phyloP scores from a whole-genome alignment of 2,113 vertebrate species.

The Muntiacus reevesi region DNA sequence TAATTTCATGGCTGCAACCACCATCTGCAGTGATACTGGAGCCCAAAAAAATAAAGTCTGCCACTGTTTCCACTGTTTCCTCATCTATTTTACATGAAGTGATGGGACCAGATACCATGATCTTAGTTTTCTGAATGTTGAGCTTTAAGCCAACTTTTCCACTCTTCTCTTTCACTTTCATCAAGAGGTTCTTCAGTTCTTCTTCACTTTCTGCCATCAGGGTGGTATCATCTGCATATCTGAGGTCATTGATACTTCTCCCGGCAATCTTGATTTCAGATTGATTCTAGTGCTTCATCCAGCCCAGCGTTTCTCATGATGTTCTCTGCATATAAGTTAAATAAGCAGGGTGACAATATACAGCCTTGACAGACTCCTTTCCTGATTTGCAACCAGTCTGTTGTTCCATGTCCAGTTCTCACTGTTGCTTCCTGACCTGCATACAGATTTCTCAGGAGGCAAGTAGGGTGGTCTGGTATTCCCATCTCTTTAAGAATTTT shows the following conservation, averaged over 20 bases:
- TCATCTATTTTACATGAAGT: not conserved
- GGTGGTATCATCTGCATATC: not conserved
- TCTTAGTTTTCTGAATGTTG: not conserved
- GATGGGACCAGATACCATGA: not conserved
- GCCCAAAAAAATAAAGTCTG: not conserved
- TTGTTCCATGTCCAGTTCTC: not conserved
- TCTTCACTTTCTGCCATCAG: not conserved
- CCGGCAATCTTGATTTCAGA: not conserved
- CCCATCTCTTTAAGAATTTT: not conserved
- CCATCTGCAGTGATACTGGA: not conserved
- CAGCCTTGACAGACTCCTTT: not conserved
- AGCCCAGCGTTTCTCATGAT: accelerated
- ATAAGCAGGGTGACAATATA: not conserved
- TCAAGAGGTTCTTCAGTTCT: not conserved
- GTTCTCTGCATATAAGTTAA: not conserved
- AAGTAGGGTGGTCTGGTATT: not conserved
- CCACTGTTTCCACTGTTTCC: not conserved
- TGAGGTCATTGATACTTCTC: not conserved
- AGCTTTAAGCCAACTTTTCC: not conserved
- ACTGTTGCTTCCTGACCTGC: not conserved
- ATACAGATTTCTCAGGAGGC: not conserved
- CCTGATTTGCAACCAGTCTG: not conserved
- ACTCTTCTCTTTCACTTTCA: not conserved
- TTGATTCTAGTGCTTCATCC: not conserved
- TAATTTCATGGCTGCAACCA: not conserved